Evolutionary conservation across 2,888 invertebrate genomes (phyloP).

Genomic region (Encarsia formosa): DNA sequence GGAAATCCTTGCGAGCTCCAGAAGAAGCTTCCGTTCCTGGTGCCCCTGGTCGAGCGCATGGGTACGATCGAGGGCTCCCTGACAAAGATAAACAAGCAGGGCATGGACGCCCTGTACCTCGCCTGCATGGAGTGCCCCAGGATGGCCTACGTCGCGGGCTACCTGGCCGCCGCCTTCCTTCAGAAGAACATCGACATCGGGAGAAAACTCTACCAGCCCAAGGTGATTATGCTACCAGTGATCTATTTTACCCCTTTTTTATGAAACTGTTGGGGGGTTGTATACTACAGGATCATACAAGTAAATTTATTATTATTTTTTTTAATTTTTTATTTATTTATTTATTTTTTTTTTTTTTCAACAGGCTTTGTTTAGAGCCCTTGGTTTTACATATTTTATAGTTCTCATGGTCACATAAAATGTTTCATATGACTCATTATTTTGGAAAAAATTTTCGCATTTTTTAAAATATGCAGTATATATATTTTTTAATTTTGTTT

Average conservation of each 20-base stretch:
- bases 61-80: constrained; percentile 34
- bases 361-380: background rate
- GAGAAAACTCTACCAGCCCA: constrained; percentile 36
- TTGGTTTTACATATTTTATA: too few relatives aligned
- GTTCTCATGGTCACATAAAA: too few relatives aligned
- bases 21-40: constrained; percentile 37
- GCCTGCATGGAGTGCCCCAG: constrained; percentile 40
- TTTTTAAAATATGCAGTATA: too few relatives aligned
- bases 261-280: too few relatives aligned
- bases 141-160: constrained; percentile 40
- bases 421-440: too few relatives aligned
- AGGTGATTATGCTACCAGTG: constrained; percentile 31
- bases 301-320: background rate
- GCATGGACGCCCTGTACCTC: constrained; percentile 43
- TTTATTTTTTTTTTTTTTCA: background rate
- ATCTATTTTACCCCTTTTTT: background rate
- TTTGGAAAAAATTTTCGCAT: too few relatives aligned
- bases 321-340: background rate
- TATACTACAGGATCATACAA: too few relatives aligned
- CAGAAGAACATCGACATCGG: constrained; percentile 39
- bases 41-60: constrained; percentile 41
- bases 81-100: constrained; percentile 34
- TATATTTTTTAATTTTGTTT: too few relatives aligned
- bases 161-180: constrained; percentile 39
- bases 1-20: constrained; percentile 36